Base-by-base conservation (phyloP, 2,797 vertebrate genomes). In the Dermochelys coriacea region DNA sequence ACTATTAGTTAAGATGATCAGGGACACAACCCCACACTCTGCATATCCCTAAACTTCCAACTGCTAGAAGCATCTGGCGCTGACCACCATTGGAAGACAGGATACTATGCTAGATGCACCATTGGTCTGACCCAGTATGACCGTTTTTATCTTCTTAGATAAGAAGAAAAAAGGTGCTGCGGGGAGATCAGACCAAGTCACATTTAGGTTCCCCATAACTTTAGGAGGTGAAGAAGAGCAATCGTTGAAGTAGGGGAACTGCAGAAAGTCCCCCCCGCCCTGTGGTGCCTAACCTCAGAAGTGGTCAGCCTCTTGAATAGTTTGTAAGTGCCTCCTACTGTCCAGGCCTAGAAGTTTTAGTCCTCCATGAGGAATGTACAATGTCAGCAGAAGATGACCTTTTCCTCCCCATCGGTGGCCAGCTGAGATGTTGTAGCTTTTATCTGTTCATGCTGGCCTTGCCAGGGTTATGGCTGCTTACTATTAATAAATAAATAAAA, bases 401-500 rank as follows among this genome's bases (percentile, higher is more conserved):
- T 21, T 89, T 50, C 34, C 91, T 50, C 41, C 7, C 21, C 37
- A 59, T 34, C 87, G 83, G 1, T 12, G 8, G 82, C 88, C 75
- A 87, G 27, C 54, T 87, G n/a, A 92, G 93, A 92, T 88, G 59
- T 88, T 92, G 92, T 74, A 88, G 74, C 27, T 29, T 87, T 1
- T 80, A 84, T 88, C 0, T 91, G 52, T 31, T 91, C 45, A 11
- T 47, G 49, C 16, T 71, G 83, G 50, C 47, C 89, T 57, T 61
- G 79, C 80, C 90, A 64, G 71, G n/a, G 52, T 8, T 95, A 86
- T 0, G 3, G 57, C 15, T 87, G 12, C 47, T 86, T 83, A 37
- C 50, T 52, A 15, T 95, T 96, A 87, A 89, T 82, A 95, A 82
- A 88, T 55, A 89, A 89, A 86, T 83, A 80, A 9, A 34, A 37